phyloP scores from a whole-genome alignment of 2,797 vertebrate species.

The Melanotaenia maccullochi region DNA sequence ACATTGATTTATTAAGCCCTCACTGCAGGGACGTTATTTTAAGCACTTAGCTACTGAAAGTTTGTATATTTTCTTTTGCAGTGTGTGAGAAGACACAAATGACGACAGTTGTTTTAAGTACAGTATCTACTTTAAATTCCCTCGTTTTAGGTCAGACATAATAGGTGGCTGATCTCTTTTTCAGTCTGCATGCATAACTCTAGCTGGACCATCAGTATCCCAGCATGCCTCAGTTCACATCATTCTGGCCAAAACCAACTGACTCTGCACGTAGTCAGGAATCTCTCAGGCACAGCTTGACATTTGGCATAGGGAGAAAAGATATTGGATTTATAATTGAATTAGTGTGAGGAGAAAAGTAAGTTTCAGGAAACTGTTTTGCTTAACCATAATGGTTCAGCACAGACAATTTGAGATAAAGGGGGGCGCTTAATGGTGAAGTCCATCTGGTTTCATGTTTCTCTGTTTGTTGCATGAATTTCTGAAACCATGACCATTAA shows the following conservation, averaged over 20 bases:
- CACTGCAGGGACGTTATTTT: background rate
- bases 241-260: conserved; percentile 73
- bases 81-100: conserved; percentile 8
- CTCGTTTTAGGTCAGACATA: conserved; percentile 59
- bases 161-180: conserved; percentile 63
- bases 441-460: conserved; percentile 27
- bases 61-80: background rate
- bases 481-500: conserved; percentile 1
- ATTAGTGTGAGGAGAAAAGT: conserved; percentile 67
- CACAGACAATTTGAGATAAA: conserved; percentile 17
- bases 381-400: conserved; percentile 58
- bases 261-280: conserved; percentile 71
- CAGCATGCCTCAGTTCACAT: conserved; percentile 68
- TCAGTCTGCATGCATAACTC: conserved; percentile 65
- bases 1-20: conserved; percentile 4
- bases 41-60: conserved; percentile 11
- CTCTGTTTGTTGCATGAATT: conserved; percentile 11
- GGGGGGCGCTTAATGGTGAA: background rate
- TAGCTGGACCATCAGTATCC: conserved; percentile 59
- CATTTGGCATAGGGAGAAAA: conserved; percentile 77
- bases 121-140: conserved; percentile 36
- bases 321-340: conserved; percentile 83
- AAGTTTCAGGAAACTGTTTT: conserved; percentile 59
- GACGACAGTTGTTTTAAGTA: conserved; percentile 17
- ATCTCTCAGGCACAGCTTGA: conserved; percentile 78